These are phyloP conservation scores for Chymomyza fuscimana DNA, from an alignment of 2,888 invertebrate genomes.

Conservation along the genomic window DNA sequence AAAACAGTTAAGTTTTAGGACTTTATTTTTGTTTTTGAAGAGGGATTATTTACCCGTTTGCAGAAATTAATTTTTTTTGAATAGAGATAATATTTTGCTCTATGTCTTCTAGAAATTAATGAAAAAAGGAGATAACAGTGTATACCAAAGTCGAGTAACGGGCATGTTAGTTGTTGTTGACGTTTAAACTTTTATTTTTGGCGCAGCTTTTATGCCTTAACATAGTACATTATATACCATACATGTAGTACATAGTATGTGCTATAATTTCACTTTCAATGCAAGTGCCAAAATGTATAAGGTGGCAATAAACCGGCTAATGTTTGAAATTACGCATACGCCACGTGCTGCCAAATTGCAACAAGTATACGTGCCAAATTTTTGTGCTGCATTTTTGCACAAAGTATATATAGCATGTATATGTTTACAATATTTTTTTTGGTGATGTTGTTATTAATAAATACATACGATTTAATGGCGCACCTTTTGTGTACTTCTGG, in stretches of 20 bases:
- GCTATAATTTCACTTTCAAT: not conserved
- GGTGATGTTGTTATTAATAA: conserved; percentile 17
- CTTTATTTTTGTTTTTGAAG: no score
- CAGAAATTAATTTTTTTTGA: no score
- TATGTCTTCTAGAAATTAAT: no score
- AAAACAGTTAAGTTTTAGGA: no score
- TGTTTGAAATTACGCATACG: not conserved
- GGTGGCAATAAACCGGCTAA: no score
- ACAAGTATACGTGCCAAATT: not conserved
- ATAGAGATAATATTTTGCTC: no score
- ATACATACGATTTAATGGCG: conserved; percentile 25
- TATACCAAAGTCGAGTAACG: not conserved
- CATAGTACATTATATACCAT: not conserved
- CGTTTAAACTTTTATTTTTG: no score
- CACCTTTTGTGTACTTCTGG: conserved; percentile 49
- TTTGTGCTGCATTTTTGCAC: not conserved
- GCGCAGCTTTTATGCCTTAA: not conserved
- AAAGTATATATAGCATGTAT: no score
- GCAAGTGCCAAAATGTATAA: not conserved
- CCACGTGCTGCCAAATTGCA: not conserved
- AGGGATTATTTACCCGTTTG: no score
- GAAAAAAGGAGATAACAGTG: not conserved
- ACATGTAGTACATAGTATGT: not conserved
- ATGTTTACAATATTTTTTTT: not conserved
- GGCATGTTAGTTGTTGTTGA: not conserved